phyloP scores from a whole-genome alignment of 35 echinoderm and acorn worm genomes.

The Amphiura filiformis region DNA sequence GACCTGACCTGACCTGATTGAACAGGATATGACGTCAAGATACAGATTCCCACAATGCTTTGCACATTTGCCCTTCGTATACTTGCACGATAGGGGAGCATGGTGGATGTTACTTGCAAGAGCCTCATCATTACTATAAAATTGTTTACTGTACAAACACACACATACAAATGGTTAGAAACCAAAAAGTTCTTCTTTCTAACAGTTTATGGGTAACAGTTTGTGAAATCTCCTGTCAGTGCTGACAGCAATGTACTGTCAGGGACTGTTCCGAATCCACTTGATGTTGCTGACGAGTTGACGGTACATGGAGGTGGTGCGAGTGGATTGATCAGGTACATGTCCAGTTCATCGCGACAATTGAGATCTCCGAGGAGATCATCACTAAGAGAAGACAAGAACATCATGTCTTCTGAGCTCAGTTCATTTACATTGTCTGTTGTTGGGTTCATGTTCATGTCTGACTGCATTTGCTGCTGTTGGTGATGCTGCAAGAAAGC shows the following conservation, averaged over 20 bases:
- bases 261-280: neutral
- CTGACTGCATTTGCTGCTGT: neutral
- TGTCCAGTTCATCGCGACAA: neutral
- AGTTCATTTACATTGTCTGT: neutral
- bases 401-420: neutral
- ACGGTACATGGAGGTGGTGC: neutral
- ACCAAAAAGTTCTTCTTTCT: neutral
- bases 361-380: neutral
- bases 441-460: neutral
- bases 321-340: neutral
- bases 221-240: neutral
- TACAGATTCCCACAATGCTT: neutral
- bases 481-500: neutral
- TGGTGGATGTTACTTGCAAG: neutral
- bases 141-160: neutral
- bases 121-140: neutral
- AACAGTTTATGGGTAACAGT: neutral
- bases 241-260: neutral
- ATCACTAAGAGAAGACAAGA: neutral
- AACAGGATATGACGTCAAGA: neutral
- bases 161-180: neutral
- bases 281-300: neutral
- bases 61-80: slow-evolving; percentile 12
- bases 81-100: neutral
- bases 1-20: neutral